These are phyloP conservation scores for Tupiocoris notatus DNA, from an alignment of 2,888 invertebrate genomes.

Conservation along the genomic window DNA sequence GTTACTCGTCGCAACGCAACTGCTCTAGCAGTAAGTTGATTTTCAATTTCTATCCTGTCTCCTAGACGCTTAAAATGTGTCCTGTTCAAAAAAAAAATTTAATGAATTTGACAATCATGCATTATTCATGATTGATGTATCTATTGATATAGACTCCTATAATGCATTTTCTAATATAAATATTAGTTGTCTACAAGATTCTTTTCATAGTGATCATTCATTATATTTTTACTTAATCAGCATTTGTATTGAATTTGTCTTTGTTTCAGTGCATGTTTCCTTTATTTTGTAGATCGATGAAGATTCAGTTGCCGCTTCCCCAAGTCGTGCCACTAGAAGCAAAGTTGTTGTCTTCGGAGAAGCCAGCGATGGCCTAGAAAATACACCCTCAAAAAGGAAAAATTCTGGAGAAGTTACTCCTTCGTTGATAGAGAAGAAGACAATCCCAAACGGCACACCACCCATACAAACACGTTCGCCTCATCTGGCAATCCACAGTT, in stretches of 20 bases:
- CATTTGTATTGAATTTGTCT: no score
- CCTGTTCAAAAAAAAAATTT: no score
- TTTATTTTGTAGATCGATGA: neutral
- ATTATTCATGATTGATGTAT: no score
- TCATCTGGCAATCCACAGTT: neutral
- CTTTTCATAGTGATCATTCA: no score
- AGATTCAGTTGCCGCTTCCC: neutral
- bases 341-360: neutral
- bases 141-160: no score
- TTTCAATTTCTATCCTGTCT: no score
- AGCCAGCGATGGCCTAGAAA: neutral
- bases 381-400: neutral
- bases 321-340: neutral
- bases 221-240: no score
- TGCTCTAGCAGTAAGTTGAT: neutral
- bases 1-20: neutral
- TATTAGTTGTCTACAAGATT: no score
- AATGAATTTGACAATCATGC: no score
- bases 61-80: no score
- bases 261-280: no score
- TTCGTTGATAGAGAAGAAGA: neutral
- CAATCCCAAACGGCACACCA: neutral
- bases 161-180: no score
- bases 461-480: neutral
- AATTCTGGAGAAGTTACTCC: neutral